Evolutionary conservation across 2,797 vertebrate genomes (phyloP).

Genomic region (Hippoglossus hippoglossus): DNA sequence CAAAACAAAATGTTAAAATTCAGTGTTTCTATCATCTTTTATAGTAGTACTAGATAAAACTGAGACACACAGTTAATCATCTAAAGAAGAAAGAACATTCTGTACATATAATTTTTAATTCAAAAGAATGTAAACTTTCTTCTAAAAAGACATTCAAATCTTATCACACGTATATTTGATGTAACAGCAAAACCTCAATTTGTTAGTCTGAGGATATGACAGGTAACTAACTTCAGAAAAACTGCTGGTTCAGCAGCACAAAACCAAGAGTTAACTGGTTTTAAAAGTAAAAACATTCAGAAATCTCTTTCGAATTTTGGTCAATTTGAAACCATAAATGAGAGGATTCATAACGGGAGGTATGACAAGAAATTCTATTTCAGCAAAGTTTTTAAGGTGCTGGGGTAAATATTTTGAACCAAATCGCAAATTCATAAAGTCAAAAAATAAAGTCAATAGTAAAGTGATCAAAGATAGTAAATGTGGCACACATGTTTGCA

Average conservation of each 20-base stretch:
- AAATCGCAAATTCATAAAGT: neutral
- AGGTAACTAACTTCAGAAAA: neutral
- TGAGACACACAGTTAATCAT: too few species aligned
- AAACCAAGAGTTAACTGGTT: neutral
- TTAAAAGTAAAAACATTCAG: neutral
- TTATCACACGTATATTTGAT: too few species aligned
- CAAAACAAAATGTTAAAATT: too few species aligned
- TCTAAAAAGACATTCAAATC: too few species aligned
- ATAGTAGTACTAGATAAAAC: too few species aligned
- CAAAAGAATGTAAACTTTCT: too few species aligned
- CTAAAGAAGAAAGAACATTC: too few species aligned
- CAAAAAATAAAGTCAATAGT: constrained; percentile 13
- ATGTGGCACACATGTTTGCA: constrained; percentile 71
- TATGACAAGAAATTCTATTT: constrained; percentile 46
- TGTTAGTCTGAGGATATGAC: too few species aligned
- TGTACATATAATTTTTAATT: too few species aligned
- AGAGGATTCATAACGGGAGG: constrained; percentile 62
- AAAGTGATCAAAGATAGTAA: constrained; percentile 39
- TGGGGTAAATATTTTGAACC: constrained; percentile 3
- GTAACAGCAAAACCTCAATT: too few species aligned
- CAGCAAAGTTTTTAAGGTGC: constrained; percentile 25
- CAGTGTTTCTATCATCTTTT: too few species aligned
- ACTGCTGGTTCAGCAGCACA: neutral
- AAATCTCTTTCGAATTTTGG: constrained; percentile 37
- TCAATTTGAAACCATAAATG: constrained; percentile 58